A percentile compares a stretch with the other conserved stretches of the same genome.
Conservation (phyloP, 1,140 invertebrate species). For the Drosophila kanapiae region DNA sequence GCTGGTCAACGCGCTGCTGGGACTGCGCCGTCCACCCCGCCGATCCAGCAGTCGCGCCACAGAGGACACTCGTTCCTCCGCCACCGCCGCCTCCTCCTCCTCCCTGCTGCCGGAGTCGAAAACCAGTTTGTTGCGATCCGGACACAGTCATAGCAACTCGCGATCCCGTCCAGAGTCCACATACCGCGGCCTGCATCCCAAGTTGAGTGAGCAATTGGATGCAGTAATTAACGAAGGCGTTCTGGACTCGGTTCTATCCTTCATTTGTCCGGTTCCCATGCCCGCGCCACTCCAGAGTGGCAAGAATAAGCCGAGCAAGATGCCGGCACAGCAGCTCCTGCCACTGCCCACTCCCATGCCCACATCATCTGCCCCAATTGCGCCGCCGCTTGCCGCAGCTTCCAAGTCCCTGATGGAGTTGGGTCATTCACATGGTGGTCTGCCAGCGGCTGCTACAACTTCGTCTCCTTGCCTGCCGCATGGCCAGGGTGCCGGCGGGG, state of each 20-base stretch:
- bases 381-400: not conserved
- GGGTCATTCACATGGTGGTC: constrained; percentile 6
- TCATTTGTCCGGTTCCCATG: constrained; percentile 85
- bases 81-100: not conserved
- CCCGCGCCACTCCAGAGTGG: constrained; percentile 35
- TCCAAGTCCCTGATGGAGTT: constrained; percentile 42
- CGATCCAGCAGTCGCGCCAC: constrained; percentile 17
- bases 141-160: constrained; percentile 38
- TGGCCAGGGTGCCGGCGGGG: not conserved
- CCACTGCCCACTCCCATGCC: constrained; percentile 13
- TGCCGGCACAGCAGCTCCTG: constrained; percentile 30
- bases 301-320: constrained; percentile 36
- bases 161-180: constrained; percentile 29
- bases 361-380: not conserved
- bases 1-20: constrained; percentile 67
- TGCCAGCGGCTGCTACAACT: not conserved
- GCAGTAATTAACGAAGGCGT: constrained; percentile 91
- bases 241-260: constrained; percentile 91
- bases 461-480: constrained; percentile 35
- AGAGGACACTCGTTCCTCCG: constrained; percentile 30
- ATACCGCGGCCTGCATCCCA: constrained; percentile 70
- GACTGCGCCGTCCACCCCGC: constrained; percentile 35
- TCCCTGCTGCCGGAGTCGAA: constrained; percentile 34
- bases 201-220: constrained; percentile 77
- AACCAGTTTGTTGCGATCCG: constrained; percentile 21